A percentile compares a stretch with the other conserved stretches of the same genome.
These are phyloP conservation scores for Pomacea canaliculata DNA, from an alignment of 2,888 invertebrate species.

Conservation along the genomic window DNA sequence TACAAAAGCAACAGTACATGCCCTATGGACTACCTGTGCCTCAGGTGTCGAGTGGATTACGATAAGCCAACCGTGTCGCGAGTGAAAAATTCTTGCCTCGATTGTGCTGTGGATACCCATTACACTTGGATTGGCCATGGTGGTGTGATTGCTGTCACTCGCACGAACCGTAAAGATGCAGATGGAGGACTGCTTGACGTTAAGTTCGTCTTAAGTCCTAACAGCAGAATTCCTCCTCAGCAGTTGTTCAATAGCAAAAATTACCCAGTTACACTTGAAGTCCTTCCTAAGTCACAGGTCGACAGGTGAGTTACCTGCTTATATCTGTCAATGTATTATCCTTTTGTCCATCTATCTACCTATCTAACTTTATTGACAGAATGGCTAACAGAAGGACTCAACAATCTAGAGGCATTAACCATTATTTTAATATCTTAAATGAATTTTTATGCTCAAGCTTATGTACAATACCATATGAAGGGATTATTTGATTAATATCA, in stretches of 20 bases:
- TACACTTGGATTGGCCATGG: slow-evolving; percentile 24
- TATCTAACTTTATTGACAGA: too few species aligned
- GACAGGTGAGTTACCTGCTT: slow-evolving; percentile 4
- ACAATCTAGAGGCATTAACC: too few species aligned
- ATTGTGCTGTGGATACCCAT: not conserved
- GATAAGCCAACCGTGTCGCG: not conserved
- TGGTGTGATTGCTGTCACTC: not conserved
- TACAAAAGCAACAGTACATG: not conserved
- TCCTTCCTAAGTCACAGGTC: slow-evolving; percentile 14
- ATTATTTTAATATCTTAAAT: too few species aligned
- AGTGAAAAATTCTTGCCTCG: not conserved
- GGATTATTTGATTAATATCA: too few species aligned
- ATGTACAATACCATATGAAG: too few species aligned
- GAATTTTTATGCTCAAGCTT: too few species aligned
- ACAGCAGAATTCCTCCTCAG: slow-evolving; percentile 12
- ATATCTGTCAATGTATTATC: too few species aligned
- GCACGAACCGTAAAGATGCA: not conserved
- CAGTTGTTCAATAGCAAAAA: not conserved
- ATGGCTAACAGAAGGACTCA: too few species aligned
- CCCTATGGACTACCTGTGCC: slow-evolving; percentile 23
- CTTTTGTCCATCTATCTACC: too few species aligned
- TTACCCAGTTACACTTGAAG: slow-evolving; percentile 1
- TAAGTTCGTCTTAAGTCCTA: slow-evolving; percentile 7
- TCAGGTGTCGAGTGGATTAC: slow-evolving; percentile 4
- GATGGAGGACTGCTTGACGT: slow-evolving; percentile 4